These are phyloP conservation scores for Drosophila flavopinicola DNA, from an alignment of 2,888 invertebrate genomes.

Conservation along the genomic window DNA sequence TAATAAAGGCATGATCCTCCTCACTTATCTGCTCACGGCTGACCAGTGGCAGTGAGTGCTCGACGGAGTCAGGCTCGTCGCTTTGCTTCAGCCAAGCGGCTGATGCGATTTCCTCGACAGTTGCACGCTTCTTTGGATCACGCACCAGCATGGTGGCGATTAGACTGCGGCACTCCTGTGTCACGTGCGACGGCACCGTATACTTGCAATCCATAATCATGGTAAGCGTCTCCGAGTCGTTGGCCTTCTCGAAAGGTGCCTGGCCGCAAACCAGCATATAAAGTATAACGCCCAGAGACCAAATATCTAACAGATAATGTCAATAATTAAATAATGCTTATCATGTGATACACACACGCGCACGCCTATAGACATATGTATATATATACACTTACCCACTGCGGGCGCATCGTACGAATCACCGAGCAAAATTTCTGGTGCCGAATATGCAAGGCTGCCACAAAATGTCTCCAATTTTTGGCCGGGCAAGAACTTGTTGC, in stretches of 20 bases:
- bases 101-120: constrained; percentile 93
- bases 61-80: constrained; percentile 83
- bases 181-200: constrained; percentile 94
- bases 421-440: constrained; percentile 98
- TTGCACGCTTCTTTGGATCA: constrained; percentile 95
- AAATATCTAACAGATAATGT: constrained; percentile 89
- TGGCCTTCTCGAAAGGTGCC: constrained; percentile 99
- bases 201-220: constrained; percentile 99
- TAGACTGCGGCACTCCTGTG: constrained; percentile 93
- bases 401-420: constrained; percentile 99
- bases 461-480: constrained; percentile 99
- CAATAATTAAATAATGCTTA: constrained; percentile 55
- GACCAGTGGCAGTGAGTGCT: constrained; percentile 90
- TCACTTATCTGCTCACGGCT: constrained; percentile 95
- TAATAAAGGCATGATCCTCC: constrained; percentile 95
- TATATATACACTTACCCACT: constrained; percentile 88
- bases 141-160: constrained; percentile 97
- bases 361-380: not conserved
- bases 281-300: constrained; percentile 99
- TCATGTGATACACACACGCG: constrained; percentile 39
- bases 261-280: constrained; percentile 99
- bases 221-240: constrained; percentile 99
- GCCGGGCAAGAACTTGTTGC: constrained; percentile 98
- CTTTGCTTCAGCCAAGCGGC: constrained; percentile 92
- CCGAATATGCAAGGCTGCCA: constrained; percentile 99